A percentile compares a stretch with the other conserved stretches of the same genome.
These are phyloP conservation scores for Drosophila sp. DNA, from an alignment of 1,140 invertebrate species.

Conservation along the genomic window DNA sequence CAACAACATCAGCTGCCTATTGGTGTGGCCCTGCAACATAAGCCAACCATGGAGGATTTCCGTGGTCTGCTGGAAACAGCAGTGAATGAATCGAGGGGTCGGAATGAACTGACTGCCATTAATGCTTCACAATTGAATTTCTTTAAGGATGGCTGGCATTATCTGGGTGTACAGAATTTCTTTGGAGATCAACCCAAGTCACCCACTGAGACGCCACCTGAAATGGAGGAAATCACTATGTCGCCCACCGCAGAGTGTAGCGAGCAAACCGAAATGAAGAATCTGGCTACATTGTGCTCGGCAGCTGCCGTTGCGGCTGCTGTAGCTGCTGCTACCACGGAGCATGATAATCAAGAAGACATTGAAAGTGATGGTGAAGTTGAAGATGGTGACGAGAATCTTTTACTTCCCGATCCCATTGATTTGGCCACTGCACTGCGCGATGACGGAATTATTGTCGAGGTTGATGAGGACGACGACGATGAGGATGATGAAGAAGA, in stretches of 20 bases:
- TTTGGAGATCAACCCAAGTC: conserved; percentile 82
- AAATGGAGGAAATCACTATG: conserved; percentile 74
- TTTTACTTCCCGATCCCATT: conserved; percentile 64
- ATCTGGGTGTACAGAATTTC: conserved; percentile 68
- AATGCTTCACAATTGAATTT: conserved; percentile 62
- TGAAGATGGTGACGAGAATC: conserved; percentile 60
- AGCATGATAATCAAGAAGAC: conserved; percentile 42
- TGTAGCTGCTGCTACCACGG: conserved; percentile 49
- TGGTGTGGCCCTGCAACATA: conserved; percentile 58
- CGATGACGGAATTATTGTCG: conserved; percentile 63
- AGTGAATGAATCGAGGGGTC: conserved; percentile 54
- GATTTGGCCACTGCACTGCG: conserved; percentile 49
- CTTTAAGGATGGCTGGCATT: conserved; percentile 75
- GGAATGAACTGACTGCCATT: conserved; percentile 46
- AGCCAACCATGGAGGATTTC: conserved; percentile 62
- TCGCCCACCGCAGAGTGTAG: conserved; percentile 35
- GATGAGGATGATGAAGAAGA: conserved; percentile 58
- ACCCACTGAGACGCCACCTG: conserved; percentile 81
- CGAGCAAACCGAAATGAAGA: conserved; percentile 68
- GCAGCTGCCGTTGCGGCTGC: conserved; percentile 76
- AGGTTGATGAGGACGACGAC: conserved; percentile 67
- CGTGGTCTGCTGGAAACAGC: conserved; percentile 64
- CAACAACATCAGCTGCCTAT: conserved; percentile 59
- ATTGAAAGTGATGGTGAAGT: conserved; percentile 52
- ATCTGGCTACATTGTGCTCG: conserved; percentile 72